These are phyloP conservation scores for Hetaerina titia DNA, from an alignment of 2,888 invertebrate genomes.

Conservation along the genomic window DNA sequence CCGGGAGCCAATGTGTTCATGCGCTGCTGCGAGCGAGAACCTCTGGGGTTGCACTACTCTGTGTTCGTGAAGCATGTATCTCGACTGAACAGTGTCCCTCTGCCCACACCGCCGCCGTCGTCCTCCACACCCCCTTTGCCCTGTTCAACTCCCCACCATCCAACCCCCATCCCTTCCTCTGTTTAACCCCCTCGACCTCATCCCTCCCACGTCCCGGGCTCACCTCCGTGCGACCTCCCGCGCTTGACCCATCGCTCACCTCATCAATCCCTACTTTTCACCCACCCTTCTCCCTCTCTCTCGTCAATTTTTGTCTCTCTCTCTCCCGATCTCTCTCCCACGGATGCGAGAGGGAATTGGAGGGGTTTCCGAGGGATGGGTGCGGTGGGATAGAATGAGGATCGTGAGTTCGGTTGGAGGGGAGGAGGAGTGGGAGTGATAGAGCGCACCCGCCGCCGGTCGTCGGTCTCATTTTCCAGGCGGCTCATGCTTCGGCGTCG, in stretches of 20 bases:
- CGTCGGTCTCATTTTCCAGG: too few relatives aligned
- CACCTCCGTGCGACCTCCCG: not conserved
- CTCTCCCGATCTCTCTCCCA: not conserved
- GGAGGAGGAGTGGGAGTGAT: too few relatives aligned
- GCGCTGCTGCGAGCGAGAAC: not conserved
- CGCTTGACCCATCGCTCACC: conserved; percentile 11
- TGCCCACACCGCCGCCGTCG: not conserved
- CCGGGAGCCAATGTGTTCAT: conserved; percentile 13
- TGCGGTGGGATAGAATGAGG: too few relatives aligned
- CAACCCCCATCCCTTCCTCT: not conserved
- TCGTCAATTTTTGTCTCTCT: too few relatives aligned
- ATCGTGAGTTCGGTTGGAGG: too few relatives aligned
- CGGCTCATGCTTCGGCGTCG: too few relatives aligned
- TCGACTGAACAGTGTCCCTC: conserved; percentile 29
- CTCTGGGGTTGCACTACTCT: conserved; percentile 5
- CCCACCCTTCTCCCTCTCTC: not conserved
- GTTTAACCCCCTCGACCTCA: not conserved
- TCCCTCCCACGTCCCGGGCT: not conserved
- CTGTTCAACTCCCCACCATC: not conserved
- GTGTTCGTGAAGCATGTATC: conserved; percentile 25
- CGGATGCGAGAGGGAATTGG: not conserved
- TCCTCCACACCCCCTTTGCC: not conserved
- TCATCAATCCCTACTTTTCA: conserved; percentile 21
- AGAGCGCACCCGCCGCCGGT: too few relatives aligned
- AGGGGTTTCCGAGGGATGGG: too few relatives aligned